phyloP scores from a whole-genome alignment of 2,888 invertebrate genomes.

The Tipula unca region DNA sequence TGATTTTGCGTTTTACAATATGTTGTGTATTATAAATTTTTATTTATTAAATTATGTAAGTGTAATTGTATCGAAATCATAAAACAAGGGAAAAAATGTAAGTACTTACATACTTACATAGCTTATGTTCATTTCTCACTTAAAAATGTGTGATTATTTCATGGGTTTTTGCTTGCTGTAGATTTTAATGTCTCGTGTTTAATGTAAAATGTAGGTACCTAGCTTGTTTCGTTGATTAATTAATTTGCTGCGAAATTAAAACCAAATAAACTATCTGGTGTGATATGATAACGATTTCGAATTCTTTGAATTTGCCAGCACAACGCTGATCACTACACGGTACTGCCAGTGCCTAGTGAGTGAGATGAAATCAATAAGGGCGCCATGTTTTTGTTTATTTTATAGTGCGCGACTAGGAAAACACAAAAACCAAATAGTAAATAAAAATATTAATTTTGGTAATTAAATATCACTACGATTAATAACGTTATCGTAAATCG shows the following conservation, averaged over 20 bases:
- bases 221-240: too few relatives aligned
- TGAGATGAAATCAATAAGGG: background rate
- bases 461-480: background rate
- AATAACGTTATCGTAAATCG: background rate
- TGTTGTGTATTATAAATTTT: background rate
- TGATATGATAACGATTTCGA: too few relatives aligned
- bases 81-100: background rate
- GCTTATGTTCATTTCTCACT: background rate
- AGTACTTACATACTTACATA: background rate
- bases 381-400: conserved; percentile 8
- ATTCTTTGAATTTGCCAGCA: background rate
- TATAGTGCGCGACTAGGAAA: background rate
- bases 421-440: background rate
- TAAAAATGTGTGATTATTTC: background rate
- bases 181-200: background rate
- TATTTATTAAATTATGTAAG: background rate
- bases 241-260: background rate
- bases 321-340: background rate
- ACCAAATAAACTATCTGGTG: too few relatives aligned
- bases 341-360: too few relatives aligned
- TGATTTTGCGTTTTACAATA: background rate
- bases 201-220: background rate
- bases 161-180: too few relatives aligned
- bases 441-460: background rate
- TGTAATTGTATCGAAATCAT: background rate